These are phyloP conservation scores for Heliangelus exortis DNA, from an alignment of 2,797 vertebrate genomes.

Conservation along the genomic window DNA sequence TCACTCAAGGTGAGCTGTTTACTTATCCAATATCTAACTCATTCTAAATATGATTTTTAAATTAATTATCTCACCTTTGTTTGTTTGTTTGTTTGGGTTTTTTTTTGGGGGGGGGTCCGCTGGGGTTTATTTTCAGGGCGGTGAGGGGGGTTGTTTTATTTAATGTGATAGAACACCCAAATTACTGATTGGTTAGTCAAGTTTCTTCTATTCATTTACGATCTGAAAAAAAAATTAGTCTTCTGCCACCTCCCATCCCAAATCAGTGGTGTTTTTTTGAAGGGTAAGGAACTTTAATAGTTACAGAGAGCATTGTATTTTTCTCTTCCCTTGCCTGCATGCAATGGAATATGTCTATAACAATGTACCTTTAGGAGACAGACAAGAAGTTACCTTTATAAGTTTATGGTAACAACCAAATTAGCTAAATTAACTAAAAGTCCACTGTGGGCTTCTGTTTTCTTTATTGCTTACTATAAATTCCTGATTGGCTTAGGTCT, in stretches of 20 bases:
- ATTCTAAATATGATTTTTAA: not conserved
- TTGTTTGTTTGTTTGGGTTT: no score
- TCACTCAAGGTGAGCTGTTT: not conserved
- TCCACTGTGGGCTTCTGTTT: not conserved
- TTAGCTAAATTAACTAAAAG: not conserved
- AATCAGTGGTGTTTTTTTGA: not conserved
- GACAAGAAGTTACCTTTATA: not conserved
- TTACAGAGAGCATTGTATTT: not conserved
- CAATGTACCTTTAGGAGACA: not conserved
- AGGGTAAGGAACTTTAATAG: not conserved
- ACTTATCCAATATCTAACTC: not conserved
- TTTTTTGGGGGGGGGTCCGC: no score
- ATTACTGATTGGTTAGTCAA: not conserved
- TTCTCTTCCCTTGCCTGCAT: not conserved
- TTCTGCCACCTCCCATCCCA: not conserved
- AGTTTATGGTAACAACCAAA: not conserved
- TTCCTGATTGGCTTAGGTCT: not conserved
- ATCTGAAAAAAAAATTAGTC: not conserved
- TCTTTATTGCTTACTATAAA: not conserved
- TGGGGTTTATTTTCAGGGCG: no score
- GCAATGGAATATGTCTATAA: not conserved
- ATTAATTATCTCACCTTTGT: not conserved
- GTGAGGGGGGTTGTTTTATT: no score
- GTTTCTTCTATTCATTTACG: not conserved
- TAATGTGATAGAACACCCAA: not conserved